Percentiles rank a stretch among this genome's conserved stretches.
Conservation (phyloP, 2,888 invertebrate genomes). For the Drosophila quinaria region DNA sequence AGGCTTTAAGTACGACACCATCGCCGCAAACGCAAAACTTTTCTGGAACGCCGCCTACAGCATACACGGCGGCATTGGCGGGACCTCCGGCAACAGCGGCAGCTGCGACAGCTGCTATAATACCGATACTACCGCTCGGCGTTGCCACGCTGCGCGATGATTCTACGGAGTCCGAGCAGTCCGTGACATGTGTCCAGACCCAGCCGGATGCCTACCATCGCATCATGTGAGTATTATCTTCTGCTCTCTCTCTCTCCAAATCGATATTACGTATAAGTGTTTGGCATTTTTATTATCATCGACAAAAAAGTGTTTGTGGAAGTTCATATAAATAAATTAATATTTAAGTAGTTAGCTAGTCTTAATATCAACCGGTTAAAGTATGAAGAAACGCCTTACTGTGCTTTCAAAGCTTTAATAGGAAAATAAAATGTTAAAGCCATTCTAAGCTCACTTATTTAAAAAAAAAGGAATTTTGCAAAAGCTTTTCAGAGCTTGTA, state of each 20-base stretch:
- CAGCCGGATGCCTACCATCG: slow-evolving; percentile 86
- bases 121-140: slow-evolving; percentile 85
- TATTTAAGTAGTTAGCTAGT: not conserved
- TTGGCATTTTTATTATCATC: slow-evolving; percentile 3
- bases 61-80: slow-evolving; percentile 85
- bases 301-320: not conserved
- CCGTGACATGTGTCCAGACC: slow-evolving; percentile 85
- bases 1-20: slow-evolving; percentile 84
- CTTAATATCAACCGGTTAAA: not conserved
- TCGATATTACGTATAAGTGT: slow-evolving; percentile 16
- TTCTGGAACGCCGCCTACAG: slow-evolving; percentile 77
- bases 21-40: slow-evolving; percentile 83
- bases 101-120: slow-evolving; percentile 86
- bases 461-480: not conserved
- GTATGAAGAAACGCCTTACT: not conserved
- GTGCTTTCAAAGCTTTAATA: slow-evolving; percentile 1
- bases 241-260: not conserved
- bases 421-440: not conserved
- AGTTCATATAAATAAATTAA: not conserved
- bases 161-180: slow-evolving; percentile 86
- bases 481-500: not conserved
- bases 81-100: slow-evolving; percentile 86
- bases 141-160: slow-evolving; percentile 86
- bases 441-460: not conserved
- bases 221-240: slow-evolving; percentile 83